Base-by-base conservation (phyloP, 2,888 invertebrate species). In the Latrodectus elegans region DNA sequence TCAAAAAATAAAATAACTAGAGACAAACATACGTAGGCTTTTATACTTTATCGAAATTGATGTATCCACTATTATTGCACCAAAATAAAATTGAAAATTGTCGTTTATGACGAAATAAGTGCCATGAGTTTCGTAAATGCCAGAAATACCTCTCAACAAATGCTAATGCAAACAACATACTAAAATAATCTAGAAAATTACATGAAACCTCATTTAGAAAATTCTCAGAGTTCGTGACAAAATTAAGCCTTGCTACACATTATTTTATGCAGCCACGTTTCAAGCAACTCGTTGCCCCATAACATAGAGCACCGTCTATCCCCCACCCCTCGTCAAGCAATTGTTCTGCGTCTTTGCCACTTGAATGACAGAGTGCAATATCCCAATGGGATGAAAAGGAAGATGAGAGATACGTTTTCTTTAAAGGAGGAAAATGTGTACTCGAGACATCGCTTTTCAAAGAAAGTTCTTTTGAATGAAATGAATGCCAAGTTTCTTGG, bases 171-270 rank as follows among this genome's bases (percentile, higher is more conserved):
- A 38, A 38, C 38, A 38, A 38, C 38, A 38, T 38, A 38, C 38
- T 38, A 38, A 38, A 38, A 38, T 4, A 38, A 38, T 38, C 38
- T 38, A 38, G 38, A 38, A 38, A 38, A 38, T 38, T 38, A 38
- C 38, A 38, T 38, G 38, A 38, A 38, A 38, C 38, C 38, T 38
- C 38, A 38, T 38, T 38, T 38, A 38, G 38, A 6, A 38, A 38
- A 38, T 38, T 38, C 38, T 38, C 38, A 38, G 38, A 38, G 38
- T 38, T 38, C 38, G 38, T 38, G 38, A 38, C 38, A 38, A 38
- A 71, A 80, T 80, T 80, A 80, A 80, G 22, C 68, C 72, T 51
- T 60, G 60, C 38, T 72, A 8, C 72, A 80, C 26, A 60, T 14
- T 65, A 15, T 8, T 72, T 15, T 55, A 38, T 65, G 65, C 52